Conservation (phyloP, 2,797 vertebrate genomes). For the Cossypha dichroa region DNA sequence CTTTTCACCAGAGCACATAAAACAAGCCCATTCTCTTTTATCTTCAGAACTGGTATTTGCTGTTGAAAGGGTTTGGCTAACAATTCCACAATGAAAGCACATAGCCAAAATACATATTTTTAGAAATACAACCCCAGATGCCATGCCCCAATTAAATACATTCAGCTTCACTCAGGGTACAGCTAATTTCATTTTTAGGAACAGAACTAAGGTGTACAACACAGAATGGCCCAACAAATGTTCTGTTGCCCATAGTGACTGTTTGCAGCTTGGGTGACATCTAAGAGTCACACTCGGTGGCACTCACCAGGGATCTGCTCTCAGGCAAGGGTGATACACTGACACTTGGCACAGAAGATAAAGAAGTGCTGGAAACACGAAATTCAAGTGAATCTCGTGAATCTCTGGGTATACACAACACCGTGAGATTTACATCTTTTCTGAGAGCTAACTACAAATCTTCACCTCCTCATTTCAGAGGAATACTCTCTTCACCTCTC, state of each 20-base stretch:
- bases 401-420: neutral
- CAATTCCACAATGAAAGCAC: slow-evolving; percentile 18
- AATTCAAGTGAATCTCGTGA: neutral
- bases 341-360: neutral
- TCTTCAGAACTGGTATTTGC: neutral
- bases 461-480: neutral
- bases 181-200: neutral
- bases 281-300: neutral
- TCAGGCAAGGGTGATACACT: neutral
- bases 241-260: neutral
- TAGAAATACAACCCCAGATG: slow-evolving; percentile 1
- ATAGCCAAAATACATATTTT: neutral
- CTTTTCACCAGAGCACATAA: neutral
- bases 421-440: neutral
- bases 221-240: neutral
- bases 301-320: neutral
- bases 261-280: neutral
- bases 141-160: neutral
- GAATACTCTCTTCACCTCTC: neutral
- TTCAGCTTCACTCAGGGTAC: neutral
- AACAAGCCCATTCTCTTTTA: neutral
- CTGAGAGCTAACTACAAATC: neutral
- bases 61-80: slow-evolving; percentile 21
- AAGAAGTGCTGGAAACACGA: neutral
- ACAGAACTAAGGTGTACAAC: neutral